Base-by-base conservation (phyloP, 2,113 vertebrate genomes). In the Stigmatopora argus region DNA sequence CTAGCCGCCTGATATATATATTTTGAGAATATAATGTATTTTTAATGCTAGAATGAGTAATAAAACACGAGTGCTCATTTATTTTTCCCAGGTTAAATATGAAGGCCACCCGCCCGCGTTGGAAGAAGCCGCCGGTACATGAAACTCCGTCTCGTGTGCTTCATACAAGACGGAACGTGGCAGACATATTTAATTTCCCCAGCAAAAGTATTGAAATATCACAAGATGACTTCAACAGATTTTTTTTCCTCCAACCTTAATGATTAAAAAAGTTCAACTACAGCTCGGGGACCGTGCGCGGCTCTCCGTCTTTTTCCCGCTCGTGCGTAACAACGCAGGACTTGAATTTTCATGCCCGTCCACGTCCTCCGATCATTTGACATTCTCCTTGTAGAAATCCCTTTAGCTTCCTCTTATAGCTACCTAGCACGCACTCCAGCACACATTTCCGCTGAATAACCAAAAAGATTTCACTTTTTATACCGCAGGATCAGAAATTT, bases 211-310 rank as follows among this genome's bases (percentile, higher is more conserved):
- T 84, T 78, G 72, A 73, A 69, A 69, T 79, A 77, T 84, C 75
- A 82, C 68, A 83, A 78, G 79, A 71, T 80, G 83, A 79, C 74
- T 82, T 77, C 56, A 34, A 75, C 66, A 72, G 73, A 83, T 85
- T 81, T 85, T 81, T 79, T 62, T 72, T 84, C 79, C 68, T 61
- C 26, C 26, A 44, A 62, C 67, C 76, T 88, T 84, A 79, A 31
- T 31, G 26, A 31, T 85, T 86, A 86, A 87, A 85, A 83, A 83
- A 79, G 58, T 87, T 83, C 38, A 49, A 71, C 31, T 74, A 69
- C 68, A 76, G 35, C 57, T 63, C 26, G 67, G 55, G 61, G 58
- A 80, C 65, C 69, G 72, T 76, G 41, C 34, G 49, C 57, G 76
- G 65, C 69, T 74, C 63, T 17, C 74, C 19, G 49, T 11, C 18